Conservation (phyloP, 1,140 invertebrate species). For the Mamestra configurata region DNA sequence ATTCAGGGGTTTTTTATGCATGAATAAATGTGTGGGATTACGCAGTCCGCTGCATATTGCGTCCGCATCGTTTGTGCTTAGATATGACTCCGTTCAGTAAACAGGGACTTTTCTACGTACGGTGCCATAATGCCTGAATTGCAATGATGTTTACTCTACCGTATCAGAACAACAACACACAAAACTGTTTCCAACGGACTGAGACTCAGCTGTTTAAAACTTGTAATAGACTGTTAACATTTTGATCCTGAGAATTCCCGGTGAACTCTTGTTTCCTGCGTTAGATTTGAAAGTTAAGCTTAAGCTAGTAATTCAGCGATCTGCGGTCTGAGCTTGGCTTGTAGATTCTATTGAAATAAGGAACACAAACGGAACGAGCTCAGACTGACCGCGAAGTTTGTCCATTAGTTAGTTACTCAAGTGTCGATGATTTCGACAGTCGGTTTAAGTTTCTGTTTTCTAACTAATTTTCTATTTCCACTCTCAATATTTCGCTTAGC, state of each 20-base stretch:
- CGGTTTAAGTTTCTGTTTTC: neutral
- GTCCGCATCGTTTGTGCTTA: conserved; percentile 2
- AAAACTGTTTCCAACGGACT: neutral
- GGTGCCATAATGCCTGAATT: neutral
- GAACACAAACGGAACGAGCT: no score
- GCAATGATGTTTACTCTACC: neutral
- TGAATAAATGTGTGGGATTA: conserved; percentile 14
- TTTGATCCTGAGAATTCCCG: neutral
- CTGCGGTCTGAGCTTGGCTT: neutral
- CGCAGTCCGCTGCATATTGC: conserved; percentile 20
- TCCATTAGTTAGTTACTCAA: no score
- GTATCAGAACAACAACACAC: neutral
- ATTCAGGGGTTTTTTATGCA: conserved; percentile 37
- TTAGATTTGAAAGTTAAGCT: no score
- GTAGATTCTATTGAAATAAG: neutral
- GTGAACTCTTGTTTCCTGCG: neutral
- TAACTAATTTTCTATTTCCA: neutral
- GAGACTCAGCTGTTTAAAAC: neutral
- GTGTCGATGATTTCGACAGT: no score
- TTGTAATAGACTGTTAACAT: neutral
- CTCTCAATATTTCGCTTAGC: no score
- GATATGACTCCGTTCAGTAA: neutral
- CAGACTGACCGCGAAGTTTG: no score
- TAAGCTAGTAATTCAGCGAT: no score
- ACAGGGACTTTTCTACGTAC: neutral